phyloP scores from a whole-genome alignment of 1,140 invertebrate genomes.

The Eufriesea mexicana region DNA sequence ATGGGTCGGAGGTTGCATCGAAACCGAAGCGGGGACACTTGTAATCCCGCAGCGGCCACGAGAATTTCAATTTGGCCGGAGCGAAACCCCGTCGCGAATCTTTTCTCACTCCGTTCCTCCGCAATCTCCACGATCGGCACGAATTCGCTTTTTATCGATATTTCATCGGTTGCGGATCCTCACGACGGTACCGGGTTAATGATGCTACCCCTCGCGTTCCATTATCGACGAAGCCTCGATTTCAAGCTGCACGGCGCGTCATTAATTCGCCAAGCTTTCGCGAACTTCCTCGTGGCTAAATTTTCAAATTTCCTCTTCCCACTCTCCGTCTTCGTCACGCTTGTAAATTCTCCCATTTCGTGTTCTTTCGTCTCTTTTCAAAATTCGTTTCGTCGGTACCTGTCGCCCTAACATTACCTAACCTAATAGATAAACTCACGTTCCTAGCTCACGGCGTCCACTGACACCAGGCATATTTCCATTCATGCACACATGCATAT shows the following conservation, averaged over 20 bases:
- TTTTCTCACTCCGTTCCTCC: not conserved
- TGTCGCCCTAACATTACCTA: no score
- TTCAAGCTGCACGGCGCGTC: conserved; percentile 4
- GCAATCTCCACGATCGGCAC: conserved; percentile 3
- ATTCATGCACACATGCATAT: no score
- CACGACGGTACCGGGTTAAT: conserved; percentile 19
- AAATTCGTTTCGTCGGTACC: no score
- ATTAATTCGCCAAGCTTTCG: conserved; percentile 40
- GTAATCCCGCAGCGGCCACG: conserved; percentile 7
- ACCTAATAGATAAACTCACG: no score
- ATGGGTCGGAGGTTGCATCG: not conserved
- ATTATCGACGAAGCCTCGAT: conserved; percentile 38
- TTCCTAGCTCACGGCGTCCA: no score
- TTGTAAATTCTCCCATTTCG: no score
- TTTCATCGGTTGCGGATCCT: conserved; percentile 33
- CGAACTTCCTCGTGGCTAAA: conserved; percentile 26
- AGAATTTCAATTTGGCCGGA: conserved; percentile 53
- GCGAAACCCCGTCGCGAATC: not conserved
- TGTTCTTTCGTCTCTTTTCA: no score
- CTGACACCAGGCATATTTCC: no score
- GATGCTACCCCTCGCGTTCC: conserved; percentile 9
- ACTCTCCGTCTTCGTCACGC: no score
- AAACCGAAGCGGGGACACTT: not conserved
- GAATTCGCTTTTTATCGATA: conserved; percentile 9
- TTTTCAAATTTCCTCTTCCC: not conserved